A percentile compares a stretch with the other conserved stretches of the same genome.
phyloP scores from a whole-genome alignment of 2,113 vertebrate species.

The Acanthisitta chloris region DNA sequence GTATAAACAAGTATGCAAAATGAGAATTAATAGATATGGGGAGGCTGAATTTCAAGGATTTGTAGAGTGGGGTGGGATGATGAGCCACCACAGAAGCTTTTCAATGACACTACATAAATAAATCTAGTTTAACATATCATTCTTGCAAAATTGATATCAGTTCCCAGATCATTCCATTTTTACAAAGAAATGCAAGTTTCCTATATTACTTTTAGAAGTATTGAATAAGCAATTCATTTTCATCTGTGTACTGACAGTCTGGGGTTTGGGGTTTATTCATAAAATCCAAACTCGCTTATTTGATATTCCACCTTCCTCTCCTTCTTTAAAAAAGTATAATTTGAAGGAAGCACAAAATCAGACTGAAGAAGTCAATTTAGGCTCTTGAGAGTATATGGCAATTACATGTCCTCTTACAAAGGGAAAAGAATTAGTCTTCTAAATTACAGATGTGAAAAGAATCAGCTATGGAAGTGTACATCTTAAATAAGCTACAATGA shows the following conservation, averaged over 20 bases:
- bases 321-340: not conserved
- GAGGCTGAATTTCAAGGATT: no score
- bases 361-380: not conserved
- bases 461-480: not conserved
- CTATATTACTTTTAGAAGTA: not conserved
- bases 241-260: not conserved
- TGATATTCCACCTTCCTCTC: not conserved
- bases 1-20: not conserved
- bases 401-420: slow-evolving; percentile 2
- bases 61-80: no score
- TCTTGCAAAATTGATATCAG: not conserved
- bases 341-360: not conserved
- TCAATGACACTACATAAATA: not conserved
- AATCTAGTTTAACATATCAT: not conserved
- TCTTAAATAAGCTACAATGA: not conserved
- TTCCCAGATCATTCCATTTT: not conserved
- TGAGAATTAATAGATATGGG: not conserved
- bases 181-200: not conserved
- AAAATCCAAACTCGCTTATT: not conserved
- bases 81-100: no score
- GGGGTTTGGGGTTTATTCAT: not conserved
- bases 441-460: slow-evolving; percentile 8
- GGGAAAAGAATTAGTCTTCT: not conserved
- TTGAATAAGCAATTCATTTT: not conserved
- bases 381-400: slow-evolving; percentile 2